These are phyloP conservation scores for Coelopa pilipes DNA, from an alignment of 2,888 invertebrate species.

Conservation along the genomic window DNA sequence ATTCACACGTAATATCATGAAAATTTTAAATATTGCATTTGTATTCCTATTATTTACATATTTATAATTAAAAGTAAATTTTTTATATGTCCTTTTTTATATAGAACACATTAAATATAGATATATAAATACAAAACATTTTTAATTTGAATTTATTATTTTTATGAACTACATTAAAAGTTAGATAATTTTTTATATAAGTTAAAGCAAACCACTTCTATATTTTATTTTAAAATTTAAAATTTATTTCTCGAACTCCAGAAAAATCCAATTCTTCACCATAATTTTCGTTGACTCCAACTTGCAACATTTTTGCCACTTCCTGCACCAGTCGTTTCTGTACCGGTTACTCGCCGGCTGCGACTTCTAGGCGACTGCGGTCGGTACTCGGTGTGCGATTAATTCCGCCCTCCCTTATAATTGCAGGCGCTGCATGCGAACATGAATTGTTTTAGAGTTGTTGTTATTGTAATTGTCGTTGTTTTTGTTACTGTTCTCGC, in stretches of 20 bases:
- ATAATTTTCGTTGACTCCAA: background rate
- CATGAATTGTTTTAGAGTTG: conserved; percentile 41
- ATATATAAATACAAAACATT: too few species aligned
- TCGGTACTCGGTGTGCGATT: conserved; percentile 21
- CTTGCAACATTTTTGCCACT: background rate
- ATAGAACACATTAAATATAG: too few species aligned
- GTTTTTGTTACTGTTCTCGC: conserved; percentile 38
- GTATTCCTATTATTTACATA: too few species aligned
- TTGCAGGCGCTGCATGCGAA: conserved; percentile 55
- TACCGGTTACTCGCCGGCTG: conserved; percentile 14
- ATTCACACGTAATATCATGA: too few species aligned
- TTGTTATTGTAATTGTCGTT: conserved; percentile 46
- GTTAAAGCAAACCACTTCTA: too few species aligned
- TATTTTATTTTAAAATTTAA: too few species aligned
- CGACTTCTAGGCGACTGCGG: background rate
- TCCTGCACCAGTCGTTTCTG: background rate
- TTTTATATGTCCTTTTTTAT: too few species aligned
- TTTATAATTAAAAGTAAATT: too few species aligned
- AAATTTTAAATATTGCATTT: too few species aligned
- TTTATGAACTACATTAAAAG: background rate
- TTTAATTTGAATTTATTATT: too few species aligned
- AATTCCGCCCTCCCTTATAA: conserved; percentile 55
- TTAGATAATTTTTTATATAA: background rate
- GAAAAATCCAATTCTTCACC: background rate
- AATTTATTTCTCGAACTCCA: too few species aligned